phyloP scores from a whole-genome alignment of 64 coral and sea anemone genomes.

The Actinia equina region DNA sequence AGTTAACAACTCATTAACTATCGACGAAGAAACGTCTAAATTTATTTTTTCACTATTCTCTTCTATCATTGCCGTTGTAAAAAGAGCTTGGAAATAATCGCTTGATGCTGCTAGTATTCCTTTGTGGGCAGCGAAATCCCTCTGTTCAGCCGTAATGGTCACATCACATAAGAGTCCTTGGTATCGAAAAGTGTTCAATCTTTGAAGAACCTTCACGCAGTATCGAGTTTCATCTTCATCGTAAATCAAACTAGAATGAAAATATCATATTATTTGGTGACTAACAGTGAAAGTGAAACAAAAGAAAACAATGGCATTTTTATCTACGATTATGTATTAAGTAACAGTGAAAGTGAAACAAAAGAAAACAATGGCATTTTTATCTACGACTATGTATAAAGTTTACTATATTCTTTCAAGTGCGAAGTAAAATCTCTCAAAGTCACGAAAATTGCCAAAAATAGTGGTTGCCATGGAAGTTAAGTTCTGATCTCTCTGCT shows the following conservation, averaged over 20 bases:
- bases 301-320: no score
- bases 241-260: background rate
- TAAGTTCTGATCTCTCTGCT: no score
- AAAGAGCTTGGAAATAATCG: constrained; percentile 47
- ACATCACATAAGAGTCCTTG: constrained; percentile 40
- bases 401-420: no score
- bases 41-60: constrained; percentile 4
- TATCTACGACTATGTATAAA: no score
- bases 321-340: no score
- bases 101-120: constrained; percentile 35
- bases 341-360: no score
- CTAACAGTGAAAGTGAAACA: no score
- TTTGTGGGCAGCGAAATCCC: constrained; percentile 38
- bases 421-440: no score
- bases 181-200: background rate
- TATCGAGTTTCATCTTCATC: background rate
- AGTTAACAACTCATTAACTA: constrained; percentile 25
- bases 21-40: background rate
- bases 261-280: background rate
- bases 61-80: constrained; percentile 49
- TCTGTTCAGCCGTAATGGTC: background rate
- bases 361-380: no score
- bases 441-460: no score
- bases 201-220: background rate
- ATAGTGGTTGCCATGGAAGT: no score